Conservation (phyloP, 2,797 vertebrate genomes). For the Caiman crocodilus region DNA sequence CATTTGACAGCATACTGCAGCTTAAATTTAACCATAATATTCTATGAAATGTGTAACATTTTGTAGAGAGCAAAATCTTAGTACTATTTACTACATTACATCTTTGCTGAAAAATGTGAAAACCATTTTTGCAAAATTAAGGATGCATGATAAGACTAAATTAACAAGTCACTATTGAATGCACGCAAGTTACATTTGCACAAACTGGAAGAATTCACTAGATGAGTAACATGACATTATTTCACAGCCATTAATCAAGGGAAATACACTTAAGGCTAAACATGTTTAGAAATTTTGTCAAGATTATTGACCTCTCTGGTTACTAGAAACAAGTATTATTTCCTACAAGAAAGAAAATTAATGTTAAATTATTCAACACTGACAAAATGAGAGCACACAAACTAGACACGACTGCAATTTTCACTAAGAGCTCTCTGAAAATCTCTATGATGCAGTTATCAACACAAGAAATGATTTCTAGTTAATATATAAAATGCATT, state of each 20-base stretch:
- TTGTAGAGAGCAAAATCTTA: neutral
- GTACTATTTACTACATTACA: neutral
- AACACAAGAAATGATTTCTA: neutral
- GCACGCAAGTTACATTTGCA: neutral
- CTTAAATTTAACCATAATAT: neutral
- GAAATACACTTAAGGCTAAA: too few species aligned
- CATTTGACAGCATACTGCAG: neutral
- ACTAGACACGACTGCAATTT: neutral
- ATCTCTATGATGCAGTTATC: neutral
- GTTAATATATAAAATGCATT: constrained; percentile 40
- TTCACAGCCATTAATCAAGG: too few species aligned
- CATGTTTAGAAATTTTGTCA: too few species aligned
- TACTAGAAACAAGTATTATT: neutral
- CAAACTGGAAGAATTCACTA: neutral
- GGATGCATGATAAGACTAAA: neutral
- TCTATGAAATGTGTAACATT: neutral
- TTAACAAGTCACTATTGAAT: neutral
- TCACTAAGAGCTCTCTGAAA: neutral
- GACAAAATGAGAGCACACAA: neutral
- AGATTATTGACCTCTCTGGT: neutral
- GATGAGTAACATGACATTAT: neutral
- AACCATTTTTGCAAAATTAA: neutral
- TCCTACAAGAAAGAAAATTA: neutral
- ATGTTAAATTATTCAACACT: neutral
- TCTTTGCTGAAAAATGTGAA: neutral